Base-by-base conservation (phyloP, 2,797 vertebrate genomes). In the Melopsittacus undulatus region DNA sequence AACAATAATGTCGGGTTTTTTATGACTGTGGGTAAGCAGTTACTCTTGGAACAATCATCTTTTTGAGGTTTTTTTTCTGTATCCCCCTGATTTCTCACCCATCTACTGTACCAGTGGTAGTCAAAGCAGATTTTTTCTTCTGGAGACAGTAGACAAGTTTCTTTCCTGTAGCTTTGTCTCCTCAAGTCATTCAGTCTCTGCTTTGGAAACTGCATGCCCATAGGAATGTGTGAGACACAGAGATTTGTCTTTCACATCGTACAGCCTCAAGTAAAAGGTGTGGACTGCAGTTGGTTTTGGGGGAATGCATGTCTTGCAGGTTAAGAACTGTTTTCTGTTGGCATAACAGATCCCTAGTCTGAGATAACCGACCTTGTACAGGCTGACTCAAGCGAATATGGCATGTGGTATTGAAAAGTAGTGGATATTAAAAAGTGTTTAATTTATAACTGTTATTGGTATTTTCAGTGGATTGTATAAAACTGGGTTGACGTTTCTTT, bases 281-380 rank as follows among this genome's bases (percentile, higher is more conserved):
- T 52, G 68, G 7, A 46, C 57, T 82, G 40, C 38, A 51, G 67
- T 43, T 51, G 22, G 4, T 59, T 20, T 29, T 46, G 46, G 19
- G 38, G 24, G 2, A 5, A 36, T 17, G 18, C 18, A 2, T n/a
- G 19, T 24, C 30, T 56, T 5, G 1, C 48, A 36, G 13, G 5
- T 46, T 84, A 22, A n/a, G 45, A 26, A 27, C 77, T 87, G 34
- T 45, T 63, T 23, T 57, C 32, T 48, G 26, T 26, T 66, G 63
- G 5, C 11, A 1, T 57, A 75, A 78, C 29, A 46, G 49, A 57
- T 75, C 27, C n/a, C 6, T 64, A 30, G 16, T 54, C 45, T 49
- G 73, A 69, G 40, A 63, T 49, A 64, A 62, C 81, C 0, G 1
- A 16, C 21, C 23, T 84, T 72, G 36, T 59, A 34, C 32, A 78